Evolutionary conservation across 2,113 vertebrate species (phyloP).

Genomic region (Daboia siamensis): DNA sequence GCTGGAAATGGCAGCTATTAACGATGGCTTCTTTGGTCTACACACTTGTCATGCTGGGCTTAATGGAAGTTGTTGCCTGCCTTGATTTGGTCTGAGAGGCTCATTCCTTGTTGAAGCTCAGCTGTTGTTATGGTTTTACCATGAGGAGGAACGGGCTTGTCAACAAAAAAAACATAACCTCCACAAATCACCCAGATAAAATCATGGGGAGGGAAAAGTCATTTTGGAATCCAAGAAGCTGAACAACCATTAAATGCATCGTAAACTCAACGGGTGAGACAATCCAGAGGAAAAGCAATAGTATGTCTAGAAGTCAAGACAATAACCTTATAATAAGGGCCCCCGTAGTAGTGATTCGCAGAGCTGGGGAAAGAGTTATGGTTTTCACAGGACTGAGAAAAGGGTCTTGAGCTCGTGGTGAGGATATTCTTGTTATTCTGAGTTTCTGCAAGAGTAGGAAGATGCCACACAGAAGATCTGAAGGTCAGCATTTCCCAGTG

Average conservation of each 20-base stretch:
- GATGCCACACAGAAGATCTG: neutral
- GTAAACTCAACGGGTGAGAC: neutral
- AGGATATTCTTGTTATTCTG: neutral
- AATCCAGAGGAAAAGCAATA: neutral
- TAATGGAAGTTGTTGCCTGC: neutral
- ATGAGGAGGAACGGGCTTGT: fast-evolving
- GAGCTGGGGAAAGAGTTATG: neutral
- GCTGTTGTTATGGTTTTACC: neutral
- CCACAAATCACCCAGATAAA: neutral
- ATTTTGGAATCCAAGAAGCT: neutral
- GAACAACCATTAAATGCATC: neutral
- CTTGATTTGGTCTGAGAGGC: neutral
- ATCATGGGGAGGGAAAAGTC: neutral
- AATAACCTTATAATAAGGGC: neutral
- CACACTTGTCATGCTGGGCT: neutral
- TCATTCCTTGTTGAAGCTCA: neutral
- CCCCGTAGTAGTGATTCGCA: neutral
- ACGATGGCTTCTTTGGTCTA: neutral
- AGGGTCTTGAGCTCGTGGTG: neutral
- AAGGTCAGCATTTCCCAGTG: neutral
- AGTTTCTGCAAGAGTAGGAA: neutral
- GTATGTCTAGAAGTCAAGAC: neutral
- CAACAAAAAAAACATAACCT: neutral
- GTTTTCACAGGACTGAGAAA: neutral
- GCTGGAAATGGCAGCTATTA: neutral